Percentiles rank a stretch among this genome's conserved stretches.
Conservation (phyloP, 2,113 vertebrate species). For the Ia io region DNA sequence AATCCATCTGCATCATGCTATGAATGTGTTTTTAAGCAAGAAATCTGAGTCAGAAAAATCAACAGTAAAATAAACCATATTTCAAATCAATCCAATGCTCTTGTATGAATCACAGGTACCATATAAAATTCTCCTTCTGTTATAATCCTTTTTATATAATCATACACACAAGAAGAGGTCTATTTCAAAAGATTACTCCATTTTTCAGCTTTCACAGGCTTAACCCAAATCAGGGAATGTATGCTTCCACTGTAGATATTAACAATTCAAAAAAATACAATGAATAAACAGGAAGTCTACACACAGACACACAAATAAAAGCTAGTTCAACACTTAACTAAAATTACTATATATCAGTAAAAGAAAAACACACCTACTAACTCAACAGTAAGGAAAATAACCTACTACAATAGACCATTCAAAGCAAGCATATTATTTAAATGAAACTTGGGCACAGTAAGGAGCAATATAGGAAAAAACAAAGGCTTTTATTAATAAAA, state of each 20-base stretch:
- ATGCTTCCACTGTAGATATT: background rate
- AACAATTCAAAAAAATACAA: background rate
- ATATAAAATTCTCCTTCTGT: background rate
- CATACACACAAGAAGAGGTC: background rate
- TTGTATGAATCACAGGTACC: background rate
- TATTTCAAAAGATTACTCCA: background rate
- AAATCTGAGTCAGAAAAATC: background rate
- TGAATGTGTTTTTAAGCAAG: background rate
- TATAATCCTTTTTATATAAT: constrained; percentile 2
- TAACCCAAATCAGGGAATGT: background rate
- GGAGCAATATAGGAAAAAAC: background rate
- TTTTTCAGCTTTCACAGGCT: background rate
- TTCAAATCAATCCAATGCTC: background rate
- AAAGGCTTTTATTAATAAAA: constrained; percentile 45
- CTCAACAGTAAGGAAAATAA: background rate
- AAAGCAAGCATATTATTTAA: background rate
- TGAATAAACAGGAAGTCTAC: background rate
- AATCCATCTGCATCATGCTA: background rate
- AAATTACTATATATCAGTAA: constrained; percentile 59
- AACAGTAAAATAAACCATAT: background rate
- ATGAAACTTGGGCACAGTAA: constrained; percentile 52
- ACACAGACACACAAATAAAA: background rate
- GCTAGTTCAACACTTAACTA: background rate
- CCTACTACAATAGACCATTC: background rate
- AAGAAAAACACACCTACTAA: background rate